A percentile compares a stretch with the other conserved stretches of the same genome.
phyloP scores from a whole-genome alignment of 2,888 invertebrate genomes.

The Scaptomyza flava region DNA sequence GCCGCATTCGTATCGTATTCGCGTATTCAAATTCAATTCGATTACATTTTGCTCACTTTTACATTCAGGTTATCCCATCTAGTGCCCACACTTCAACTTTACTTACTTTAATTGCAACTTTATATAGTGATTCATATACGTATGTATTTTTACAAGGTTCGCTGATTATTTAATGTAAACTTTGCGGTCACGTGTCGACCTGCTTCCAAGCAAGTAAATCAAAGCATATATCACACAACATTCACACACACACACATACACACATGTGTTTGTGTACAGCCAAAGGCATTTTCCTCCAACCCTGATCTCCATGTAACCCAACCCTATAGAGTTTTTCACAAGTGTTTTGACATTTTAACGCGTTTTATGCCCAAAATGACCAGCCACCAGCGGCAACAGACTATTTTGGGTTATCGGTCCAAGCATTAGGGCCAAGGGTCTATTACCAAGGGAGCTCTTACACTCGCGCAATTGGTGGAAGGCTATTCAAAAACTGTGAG shows the following conservation, averaged over 20 bases:
- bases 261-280: constrained; percentile 29
- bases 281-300: constrained; percentile 22
- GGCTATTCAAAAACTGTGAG: constrained; percentile 58
- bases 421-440: constrained; percentile 29
- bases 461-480: constrained; percentile 61
- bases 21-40: constrained; percentile 57
- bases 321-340: constrained; percentile 45
- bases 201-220: constrained; percentile 58
- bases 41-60: constrained; percentile 37
- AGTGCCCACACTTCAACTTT: not conserved
- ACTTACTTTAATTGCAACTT: constrained; percentile 35
- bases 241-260: constrained; percentile 17
- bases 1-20: constrained; percentile 23
- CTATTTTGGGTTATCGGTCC: constrained; percentile 11
- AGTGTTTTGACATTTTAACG: constrained; percentile 78
- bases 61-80: constrained; percentile 26
- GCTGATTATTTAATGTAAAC: constrained; percentile 75
- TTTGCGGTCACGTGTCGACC: constrained; percentile 71
- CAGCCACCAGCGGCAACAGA: constrained; percentile 40
- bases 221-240: constrained; percentile 57
- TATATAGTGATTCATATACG: not conserved
- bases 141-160: constrained; percentile 44
- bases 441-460: constrained; percentile 76
- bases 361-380: constrained; percentile 69
- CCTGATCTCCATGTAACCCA: constrained; percentile 19